Conservation (phyloP, 1,140 invertebrate species). For the Bombus sibiricus region DNA sequence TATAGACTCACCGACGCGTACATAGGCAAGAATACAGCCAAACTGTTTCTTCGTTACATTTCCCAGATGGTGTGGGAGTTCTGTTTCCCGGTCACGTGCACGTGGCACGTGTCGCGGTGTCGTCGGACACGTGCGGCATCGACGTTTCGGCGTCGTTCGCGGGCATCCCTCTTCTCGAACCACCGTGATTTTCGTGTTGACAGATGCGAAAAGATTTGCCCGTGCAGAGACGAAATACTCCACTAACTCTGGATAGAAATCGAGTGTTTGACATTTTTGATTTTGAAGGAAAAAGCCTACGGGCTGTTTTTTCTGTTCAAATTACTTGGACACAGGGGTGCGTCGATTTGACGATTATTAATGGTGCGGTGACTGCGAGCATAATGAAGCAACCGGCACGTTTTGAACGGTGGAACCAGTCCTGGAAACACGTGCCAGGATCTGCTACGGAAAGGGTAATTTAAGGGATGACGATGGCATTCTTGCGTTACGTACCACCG, state of each 20-base stretch:
- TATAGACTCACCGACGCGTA: neutral
- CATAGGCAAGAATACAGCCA: conserved; percentile 9
- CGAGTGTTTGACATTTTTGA: conserved; percentile 26
- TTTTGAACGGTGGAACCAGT: neutral
- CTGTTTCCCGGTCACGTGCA: conserved; percentile 65
- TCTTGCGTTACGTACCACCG: conserved; percentile 7
- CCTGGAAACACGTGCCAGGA: conserved; percentile 35
- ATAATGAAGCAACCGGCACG: conserved; percentile 44
- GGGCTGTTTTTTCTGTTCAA: conserved; percentile 43
- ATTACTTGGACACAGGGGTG: conserved; percentile 41
- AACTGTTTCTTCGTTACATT: conserved; percentile 53
- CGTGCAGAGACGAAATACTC: neutral
- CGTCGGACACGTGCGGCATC: conserved; percentile 60
- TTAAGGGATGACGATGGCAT: conserved; percentile 30
- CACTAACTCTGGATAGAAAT: no score
- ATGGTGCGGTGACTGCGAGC: conserved; percentile 49
- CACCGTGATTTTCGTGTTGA: conserved; percentile 59
- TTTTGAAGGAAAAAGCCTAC: conserved; percentile 18
- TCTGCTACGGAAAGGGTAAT: conserved; percentile 16
- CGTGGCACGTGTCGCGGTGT: conserved; percentile 65
- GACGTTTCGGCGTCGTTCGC: conserved; percentile 38
- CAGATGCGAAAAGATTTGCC: conserved; percentile 37
- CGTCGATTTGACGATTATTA: conserved; percentile 61
- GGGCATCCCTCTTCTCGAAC: conserved; percentile 25
- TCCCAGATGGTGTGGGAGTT: conserved; percentile 60